Evolutionary conservation across 2,888 invertebrate species (phyloP), one percentile per base, ranked within the genome.

Genomic region (Elysia crispata): DNA sequence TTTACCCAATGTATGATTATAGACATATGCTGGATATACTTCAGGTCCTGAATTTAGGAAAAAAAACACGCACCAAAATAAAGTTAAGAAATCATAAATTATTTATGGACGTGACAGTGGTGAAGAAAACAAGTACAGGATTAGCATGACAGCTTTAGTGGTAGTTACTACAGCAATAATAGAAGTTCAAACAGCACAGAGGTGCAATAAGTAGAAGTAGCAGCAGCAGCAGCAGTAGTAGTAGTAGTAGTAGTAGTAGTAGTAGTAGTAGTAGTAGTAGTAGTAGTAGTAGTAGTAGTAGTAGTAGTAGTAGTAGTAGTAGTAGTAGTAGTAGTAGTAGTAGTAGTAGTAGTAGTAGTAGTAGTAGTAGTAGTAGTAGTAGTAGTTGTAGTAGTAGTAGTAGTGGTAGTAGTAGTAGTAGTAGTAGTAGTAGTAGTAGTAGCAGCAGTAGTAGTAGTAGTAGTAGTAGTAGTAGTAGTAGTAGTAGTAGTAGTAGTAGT

Each of bases 1-100:
- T 78, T 89, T 87, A 1, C 90, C 90, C 15, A 86, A 83, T 20
- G 72, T 74, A 81, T 90, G 90, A 6, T 80, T 72, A 75, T 90
- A 90, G 1, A 76, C 80, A 67, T 81, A 82, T 15, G 88, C 82
- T 0, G 88, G 88, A 0, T 81, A 72, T 54, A 84, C 85, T 64
- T 85, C 87, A 25, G 49, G 70, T 23, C 83, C 87, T 86, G n/a
- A n/a, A n/a, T n/a, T n/a, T n/a, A n/a, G n/a, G n/a, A n/a, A n/a
- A n/a, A n/a, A n/a, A n/a, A n/a, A n/a, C n/a, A n/a, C n/a, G n/a
- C n/a, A n/a, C n/a, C n/a, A n/a, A n/a, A n/a, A n/a, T n/a, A n/a
- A n/a, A n/a, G n/a, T n/a, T n/a, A n/a, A n/a, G n/a, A n/a, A n/a
- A n/a, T n/a, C n/a, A n/a, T n/a, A n/a, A n/a, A n/a, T n/a, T n/a